These are phyloP conservation scores for Cyclophora albipunctata DNA, from an alignment of 2,888 invertebrate species.

Conservation along the genomic window DNA sequence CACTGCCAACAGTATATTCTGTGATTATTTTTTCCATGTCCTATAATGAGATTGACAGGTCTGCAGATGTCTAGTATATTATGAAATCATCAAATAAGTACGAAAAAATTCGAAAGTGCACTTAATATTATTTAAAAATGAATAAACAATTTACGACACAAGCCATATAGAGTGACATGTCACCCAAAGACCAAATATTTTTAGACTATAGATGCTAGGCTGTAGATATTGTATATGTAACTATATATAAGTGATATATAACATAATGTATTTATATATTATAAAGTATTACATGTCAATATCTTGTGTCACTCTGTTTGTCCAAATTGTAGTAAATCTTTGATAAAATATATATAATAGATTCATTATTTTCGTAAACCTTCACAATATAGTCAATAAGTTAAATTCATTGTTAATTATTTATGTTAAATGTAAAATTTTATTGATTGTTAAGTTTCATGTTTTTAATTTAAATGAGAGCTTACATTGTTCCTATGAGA, in stretches of 20 bases:
- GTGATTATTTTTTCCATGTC: constrained; percentile 50
- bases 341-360: constrained; percentile 35
- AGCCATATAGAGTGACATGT: constrained; percentile 71
- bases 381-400: constrained; percentile 10
- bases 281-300: constrained; percentile 32
- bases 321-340: constrained; percentile 31
- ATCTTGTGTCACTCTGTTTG: constrained; percentile 36
- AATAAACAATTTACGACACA: constrained; percentile 50
- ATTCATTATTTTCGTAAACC: constrained; percentile 30
- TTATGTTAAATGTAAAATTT: constrained; percentile 52
- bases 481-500: constrained; percentile 49
- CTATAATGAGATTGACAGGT: constrained; percentile 40
- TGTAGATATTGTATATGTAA: constrained; percentile 53
- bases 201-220: constrained; percentile 65
- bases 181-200: constrained; percentile 74
- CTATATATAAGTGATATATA: constrained; percentile 40
- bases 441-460: constrained; percentile 51
- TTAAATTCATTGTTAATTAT: constrained; percentile 36
- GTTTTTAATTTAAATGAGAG: constrained; percentile 30
- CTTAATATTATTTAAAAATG: constrained; percentile 63
- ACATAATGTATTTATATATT: constrained; percentile 25
- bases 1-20: constrained; percentile 20
- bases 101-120: constrained; percentile 63
- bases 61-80: constrained; percentile 61
- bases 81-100: constrained; percentile 44